Conservation (phyloP, 2,888 invertebrate species). For the Hoplodrina blanda region DNA sequence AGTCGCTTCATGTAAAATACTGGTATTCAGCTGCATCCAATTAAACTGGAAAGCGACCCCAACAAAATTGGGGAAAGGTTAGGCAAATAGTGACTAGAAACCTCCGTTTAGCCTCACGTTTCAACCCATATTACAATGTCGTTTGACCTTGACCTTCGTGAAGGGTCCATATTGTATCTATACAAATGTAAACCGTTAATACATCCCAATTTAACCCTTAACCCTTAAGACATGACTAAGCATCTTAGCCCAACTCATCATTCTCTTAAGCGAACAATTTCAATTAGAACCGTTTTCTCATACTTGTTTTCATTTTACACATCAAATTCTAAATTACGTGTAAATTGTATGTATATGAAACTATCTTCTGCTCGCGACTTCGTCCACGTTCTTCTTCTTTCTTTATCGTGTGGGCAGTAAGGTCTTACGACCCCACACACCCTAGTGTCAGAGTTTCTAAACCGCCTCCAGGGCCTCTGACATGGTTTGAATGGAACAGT, state of each 20-base stretch:
- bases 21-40: no score
- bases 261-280: background rate
- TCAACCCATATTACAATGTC: background rate
- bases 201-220: background rate
- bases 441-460: no score
- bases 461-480: no score
- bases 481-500: no score
- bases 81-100: background rate
- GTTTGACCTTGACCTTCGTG: slow-evolving; percentile 3
- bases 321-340: background rate
- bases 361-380: no score
- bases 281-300: background rate
- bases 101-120: background rate
- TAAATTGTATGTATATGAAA: no score
- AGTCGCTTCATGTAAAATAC: no score
- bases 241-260: background rate
- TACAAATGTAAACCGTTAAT: background rate
- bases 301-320: slow-evolving; percentile 4
- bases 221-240: background rate
- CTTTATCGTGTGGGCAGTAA: no score
- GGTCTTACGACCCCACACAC: no score
- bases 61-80: no score
- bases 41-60: no score
- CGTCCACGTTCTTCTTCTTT: no score
- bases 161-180: slow-evolving; percentile 3